Evolutionary conservation across 2,888 invertebrate genomes (phyloP).

Genomic region (Dilophus febrilis): DNA sequence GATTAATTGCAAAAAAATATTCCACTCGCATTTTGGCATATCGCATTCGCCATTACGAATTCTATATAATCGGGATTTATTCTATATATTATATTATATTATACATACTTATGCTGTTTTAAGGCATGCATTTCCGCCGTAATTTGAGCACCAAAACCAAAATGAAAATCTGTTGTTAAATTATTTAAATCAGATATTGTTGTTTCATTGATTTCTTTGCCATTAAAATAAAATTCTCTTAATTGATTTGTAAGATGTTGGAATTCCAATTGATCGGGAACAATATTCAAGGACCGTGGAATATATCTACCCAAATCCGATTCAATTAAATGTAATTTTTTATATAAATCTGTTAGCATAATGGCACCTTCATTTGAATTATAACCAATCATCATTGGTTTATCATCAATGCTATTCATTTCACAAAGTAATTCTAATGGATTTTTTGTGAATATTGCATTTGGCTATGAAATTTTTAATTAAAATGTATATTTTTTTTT

Average conservation of each 20-base stretch:
- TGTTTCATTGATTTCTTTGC: constrained; percentile 23
- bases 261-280: constrained; percentile 12
- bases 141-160: constrained; percentile 18
- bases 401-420: constrained; percentile 26
- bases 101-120: constrained; percentile 14
- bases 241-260: constrained; percentile 16
- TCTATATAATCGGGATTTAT: too few species aligned
- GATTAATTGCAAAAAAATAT: too few species aligned
- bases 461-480: background rate
- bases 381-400: constrained; percentile 36
- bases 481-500: too few species aligned
- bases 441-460: constrained; percentile 18
- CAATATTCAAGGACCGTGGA: constrained; percentile 15
- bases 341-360: constrained; percentile 15
- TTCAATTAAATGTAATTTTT: constrained; percentile 17
- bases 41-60: too few species aligned
- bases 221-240: constrained; percentile 31
- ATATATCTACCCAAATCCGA: constrained; percentile 20
- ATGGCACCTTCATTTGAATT: constrained; percentile 38
- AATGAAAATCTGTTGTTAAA: constrained; percentile 33
- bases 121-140: constrained; percentile 19
- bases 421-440: constrained; percentile 31
- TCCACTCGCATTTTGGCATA: too few species aligned
- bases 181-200: constrained; percentile 30
- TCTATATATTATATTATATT: too few species aligned